Base-by-base conservation (phyloP, 2,888 invertebrate genomes). In the Ormia ochracea region DNA sequence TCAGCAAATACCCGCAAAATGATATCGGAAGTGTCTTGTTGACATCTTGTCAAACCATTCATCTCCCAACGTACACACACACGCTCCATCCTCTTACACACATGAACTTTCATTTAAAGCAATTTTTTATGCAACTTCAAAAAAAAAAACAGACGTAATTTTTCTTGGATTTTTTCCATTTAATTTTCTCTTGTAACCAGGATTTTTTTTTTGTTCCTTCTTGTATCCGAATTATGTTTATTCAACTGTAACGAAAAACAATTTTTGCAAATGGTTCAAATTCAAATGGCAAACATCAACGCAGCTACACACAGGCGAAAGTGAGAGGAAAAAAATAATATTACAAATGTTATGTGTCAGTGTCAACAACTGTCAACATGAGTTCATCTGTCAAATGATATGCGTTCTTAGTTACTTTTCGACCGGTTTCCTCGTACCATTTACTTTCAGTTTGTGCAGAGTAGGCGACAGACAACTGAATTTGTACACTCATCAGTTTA, bases 381-480 rank as follows among this genome's bases (percentile, higher is more conserved):
- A 85, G 87, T 87, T 87, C 87, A 88, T 87, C 88, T 88, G 88
- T 88, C 87, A 87, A 86, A 87, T 85, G 87, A 87, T 85, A 78
- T 84, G 86, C 75, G 78, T 66, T 78, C 69, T 65, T 65, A 66
- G 38, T 52, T 56, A 33, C 41, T 63, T 23, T 14, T 23, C 23
- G 63, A 31, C 56, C 31, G 45, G 17, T 14, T 61, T 63, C 23
- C 58, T 54, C 26, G 41, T 59, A 75, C 52, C 69, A 65, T 79
- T 74, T 69, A 61, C 56, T 59, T 48, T n/a, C n/a, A n/a, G 50
- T 45, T 41, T 33, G 31, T 17, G 17, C 50, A 4, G 28, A 54
- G 33, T n/a, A 61, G 26, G 10, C 56, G 61, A 61, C 23, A 65
- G 41, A 48, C 38, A 68, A 45, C 28, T 36, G 17, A 43, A 54